Conservation (phyloP, 2,888 invertebrate species). For the Trichopria drosophilae region DNA sequence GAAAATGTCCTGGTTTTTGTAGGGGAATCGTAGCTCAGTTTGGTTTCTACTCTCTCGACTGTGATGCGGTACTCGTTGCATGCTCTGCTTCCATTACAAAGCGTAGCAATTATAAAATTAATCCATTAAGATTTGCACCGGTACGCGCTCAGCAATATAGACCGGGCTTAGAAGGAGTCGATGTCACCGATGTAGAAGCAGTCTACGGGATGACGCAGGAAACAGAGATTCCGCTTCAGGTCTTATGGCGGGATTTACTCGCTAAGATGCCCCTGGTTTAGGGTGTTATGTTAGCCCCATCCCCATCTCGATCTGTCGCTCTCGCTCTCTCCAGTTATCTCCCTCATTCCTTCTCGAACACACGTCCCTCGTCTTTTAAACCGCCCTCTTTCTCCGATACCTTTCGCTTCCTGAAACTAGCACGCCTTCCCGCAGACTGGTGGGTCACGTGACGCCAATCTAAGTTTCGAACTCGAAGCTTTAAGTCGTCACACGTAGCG, state of each 20-base stretch:
- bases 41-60: conserved; percentile 6
- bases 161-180: conserved; percentile 13
- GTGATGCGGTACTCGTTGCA: background rate
- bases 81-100: conserved; percentile 42
- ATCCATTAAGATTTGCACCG: conserved; percentile 48
- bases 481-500: conserved; percentile 43
- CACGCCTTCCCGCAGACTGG: too few relatives aligned
- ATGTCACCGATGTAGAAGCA: conserved; percentile 8
- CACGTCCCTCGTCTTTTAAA: too few relatives aligned
- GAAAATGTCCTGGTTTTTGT: too few relatives aligned
- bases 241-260: conserved; percentile 53
- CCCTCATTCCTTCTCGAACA: conserved; percentile 1
- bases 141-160: conserved; percentile 1
- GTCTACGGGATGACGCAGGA: conserved; percentile 31
- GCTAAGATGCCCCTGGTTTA: conserved; percentile 46
- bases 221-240: conserved; percentile 49
- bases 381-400: too few relatives aligned
- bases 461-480: conserved; percentile 48
- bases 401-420: too few relatives aligned
- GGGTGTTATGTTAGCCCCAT: conserved; percentile 41
- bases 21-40: too few relatives aligned
- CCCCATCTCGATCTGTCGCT: too few relatives aligned
- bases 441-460: conserved; percentile 49
- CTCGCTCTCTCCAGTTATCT: conserved; percentile 5
- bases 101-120: conserved; percentile 53